phyloP scores from a whole-genome alignment of 2,888 invertebrate species.

The Idaea biselata region DNA sequence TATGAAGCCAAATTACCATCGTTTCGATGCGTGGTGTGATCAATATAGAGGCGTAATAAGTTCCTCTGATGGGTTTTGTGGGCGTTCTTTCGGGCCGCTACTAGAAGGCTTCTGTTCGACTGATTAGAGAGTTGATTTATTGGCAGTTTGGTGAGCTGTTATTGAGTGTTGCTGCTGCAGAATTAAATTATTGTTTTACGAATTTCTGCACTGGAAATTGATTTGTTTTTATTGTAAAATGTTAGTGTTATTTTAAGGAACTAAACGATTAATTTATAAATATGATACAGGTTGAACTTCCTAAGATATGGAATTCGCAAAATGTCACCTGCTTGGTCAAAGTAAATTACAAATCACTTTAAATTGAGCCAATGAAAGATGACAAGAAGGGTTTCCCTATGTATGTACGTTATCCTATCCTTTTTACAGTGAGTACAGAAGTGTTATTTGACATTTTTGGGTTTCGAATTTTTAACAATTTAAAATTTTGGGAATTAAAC shows the following conservation, averaged over 20 bases:
- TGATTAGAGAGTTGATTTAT: slow-evolving; percentile 67
- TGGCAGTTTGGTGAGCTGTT: slow-evolving; percentile 29
- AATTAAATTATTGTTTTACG: slow-evolving; percentile 16
- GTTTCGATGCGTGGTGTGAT: slow-evolving; percentile 49
- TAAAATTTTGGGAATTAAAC: too few relatives aligned
- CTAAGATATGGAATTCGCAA: neutral
- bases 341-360: neutral
- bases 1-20: slow-evolving; percentile 71
- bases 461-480: too few relatives aligned
- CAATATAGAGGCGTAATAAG: slow-evolving; percentile 56
- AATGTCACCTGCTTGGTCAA: neutral
- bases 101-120: slow-evolving; percentile 65
- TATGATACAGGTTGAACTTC: too few relatives aligned
- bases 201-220: slow-evolving; percentile 8
- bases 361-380: neutral
- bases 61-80: slow-evolving; percentile 49
- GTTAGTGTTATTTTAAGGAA: too few relatives aligned
- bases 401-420: too few relatives aligned
- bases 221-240: slow-evolving; percentile 5
- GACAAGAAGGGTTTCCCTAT: too few relatives aligned
- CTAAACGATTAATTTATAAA: too few relatives aligned
- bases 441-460: too few relatives aligned
- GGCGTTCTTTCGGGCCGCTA: slow-evolving; percentile 47
- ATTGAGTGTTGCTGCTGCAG: slow-evolving; percentile 17
- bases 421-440: too few relatives aligned